Conservation (phyloP, 2,888 invertebrate genomes). For the Platycnemis pennipes region DNA sequence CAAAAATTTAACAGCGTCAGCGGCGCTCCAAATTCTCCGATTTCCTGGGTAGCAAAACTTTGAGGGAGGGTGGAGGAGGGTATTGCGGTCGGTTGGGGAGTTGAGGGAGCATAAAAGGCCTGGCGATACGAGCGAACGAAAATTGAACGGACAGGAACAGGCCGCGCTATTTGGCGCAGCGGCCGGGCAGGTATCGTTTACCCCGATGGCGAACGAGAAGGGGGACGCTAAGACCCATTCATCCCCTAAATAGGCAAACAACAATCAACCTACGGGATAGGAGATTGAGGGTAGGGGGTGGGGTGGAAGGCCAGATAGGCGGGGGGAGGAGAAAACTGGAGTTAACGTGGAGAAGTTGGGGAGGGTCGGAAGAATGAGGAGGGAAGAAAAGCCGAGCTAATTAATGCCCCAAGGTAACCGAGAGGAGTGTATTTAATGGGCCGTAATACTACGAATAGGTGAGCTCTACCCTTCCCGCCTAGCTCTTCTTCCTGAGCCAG, state of each 20-base stretch:
- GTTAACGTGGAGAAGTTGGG: background rate
- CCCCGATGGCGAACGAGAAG: background rate
- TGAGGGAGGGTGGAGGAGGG: background rate
- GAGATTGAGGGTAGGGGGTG: background rate
- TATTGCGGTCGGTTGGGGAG: background rate
- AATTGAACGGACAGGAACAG: slow-evolving; percentile 35
- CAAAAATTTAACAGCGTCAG: slow-evolving; percentile 11
- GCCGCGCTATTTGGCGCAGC: background rate
- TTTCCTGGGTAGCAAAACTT: background rate
- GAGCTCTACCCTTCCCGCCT: background rate
- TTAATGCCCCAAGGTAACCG: slow-evolving; percentile 54
- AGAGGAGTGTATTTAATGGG: slow-evolving; percentile 56
- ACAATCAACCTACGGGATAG: background rate
- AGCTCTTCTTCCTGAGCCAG: background rate
- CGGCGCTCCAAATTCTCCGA: background rate
- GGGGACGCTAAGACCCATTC: background rate
- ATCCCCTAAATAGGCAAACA: slow-evolving; percentile 36
- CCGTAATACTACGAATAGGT: slow-evolving; percentile 24
- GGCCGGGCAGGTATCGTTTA: slow-evolving; percentile 8
- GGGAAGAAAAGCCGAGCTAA: slow-evolving; percentile 49
- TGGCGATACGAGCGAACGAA: background rate
- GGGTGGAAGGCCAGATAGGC: background rate
- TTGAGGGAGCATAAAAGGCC: background rate
- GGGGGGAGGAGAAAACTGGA: background rate
- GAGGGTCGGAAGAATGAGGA: background rate